Evolutionary conservation across 2,888 invertebrate species (phyloP), one percentile per base, ranked within the genome.

Genomic region (Phorcus lineatus): DNA sequence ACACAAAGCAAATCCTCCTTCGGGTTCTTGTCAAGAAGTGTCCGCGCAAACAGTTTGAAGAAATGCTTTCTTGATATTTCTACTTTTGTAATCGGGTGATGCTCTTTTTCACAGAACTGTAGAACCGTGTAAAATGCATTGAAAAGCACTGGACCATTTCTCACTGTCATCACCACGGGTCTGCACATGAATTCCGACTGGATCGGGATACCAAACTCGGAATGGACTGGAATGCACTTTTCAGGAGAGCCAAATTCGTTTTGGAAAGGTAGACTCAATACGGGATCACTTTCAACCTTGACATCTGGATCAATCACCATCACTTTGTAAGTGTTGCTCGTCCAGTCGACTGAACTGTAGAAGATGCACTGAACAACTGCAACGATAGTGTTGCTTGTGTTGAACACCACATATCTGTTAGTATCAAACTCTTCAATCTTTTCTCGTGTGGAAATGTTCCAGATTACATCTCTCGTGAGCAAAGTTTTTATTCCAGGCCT

Each of bases 381-480:
- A 9, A 88, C 83, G 6, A 83, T 79, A 17, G 84, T 76, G 40
- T 86, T 88, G 17, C 81, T 76, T 9, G 85, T 80, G 70, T 88
- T 86, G 80, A 89, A 90, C 28, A 87, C 81, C 7, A 87, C 87
- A 79, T 81, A 88, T 31, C 88, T 84, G 22, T n/a, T 81, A 67
- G 57, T 22, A 6, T 77, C 55, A 67, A 75, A 54, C 17, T 62
- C 57, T 54, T 7, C 74, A 17, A 85, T 82, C 84, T 82, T 53
- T 83, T 86, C 79, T 81, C 83, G 47, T 74, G 85, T 86, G n/a
- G 83, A 83, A 28, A 88, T 76, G 47, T 88, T 85, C 91, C 91
- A 91, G 52, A 91, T 76, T 22, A 89, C 85, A 76, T 88, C 88
- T 78, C 90, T 88, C 11, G 84, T 85, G 16, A 89, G 79, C 1